A percentile compares a stretch with the other conserved stretches of the same genome.
Conservation (phyloP, 2,888 invertebrate species). For the Cheiracanthium punctorium region DNA sequence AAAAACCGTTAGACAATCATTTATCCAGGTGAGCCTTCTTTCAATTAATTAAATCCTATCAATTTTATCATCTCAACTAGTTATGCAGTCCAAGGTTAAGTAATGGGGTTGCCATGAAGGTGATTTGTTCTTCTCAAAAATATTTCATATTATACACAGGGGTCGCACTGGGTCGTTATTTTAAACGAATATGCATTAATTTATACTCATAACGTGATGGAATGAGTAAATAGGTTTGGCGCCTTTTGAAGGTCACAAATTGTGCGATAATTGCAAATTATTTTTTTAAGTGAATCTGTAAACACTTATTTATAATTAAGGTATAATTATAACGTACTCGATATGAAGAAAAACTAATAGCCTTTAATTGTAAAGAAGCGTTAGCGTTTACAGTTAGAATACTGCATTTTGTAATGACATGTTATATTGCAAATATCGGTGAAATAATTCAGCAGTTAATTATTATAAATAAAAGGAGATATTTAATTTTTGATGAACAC, state of each 20-base stretch:
- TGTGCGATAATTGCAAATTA: not conserved
- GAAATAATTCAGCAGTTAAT: no score
- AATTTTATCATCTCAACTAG: not conserved
- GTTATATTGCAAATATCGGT: no score
- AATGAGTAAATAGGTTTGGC: not conserved
- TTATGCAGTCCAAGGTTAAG: not conserved
- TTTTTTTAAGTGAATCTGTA: no score
- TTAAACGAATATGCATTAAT: not conserved
- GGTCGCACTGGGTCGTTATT: not conserved
- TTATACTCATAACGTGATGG: not conserved
- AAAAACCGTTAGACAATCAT: not conserved
- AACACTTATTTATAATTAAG: no score
- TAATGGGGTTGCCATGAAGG: not conserved
- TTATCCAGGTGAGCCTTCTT: not conserved
- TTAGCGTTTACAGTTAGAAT: no score
- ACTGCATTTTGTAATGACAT: no score
- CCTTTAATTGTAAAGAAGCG: no score
- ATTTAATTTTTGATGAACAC: no score
- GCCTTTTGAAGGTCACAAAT: not conserved
- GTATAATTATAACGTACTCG: no score
- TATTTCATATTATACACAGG: not conserved
- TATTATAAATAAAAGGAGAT: no score
- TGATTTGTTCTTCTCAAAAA: not conserved
- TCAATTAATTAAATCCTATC: not conserved
- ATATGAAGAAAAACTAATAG: no score